Evolutionary conservation across 2,888 invertebrate species (phyloP), one percentile per base, ranked within the genome.

Genomic region (Pyralis farinalis): DNA sequence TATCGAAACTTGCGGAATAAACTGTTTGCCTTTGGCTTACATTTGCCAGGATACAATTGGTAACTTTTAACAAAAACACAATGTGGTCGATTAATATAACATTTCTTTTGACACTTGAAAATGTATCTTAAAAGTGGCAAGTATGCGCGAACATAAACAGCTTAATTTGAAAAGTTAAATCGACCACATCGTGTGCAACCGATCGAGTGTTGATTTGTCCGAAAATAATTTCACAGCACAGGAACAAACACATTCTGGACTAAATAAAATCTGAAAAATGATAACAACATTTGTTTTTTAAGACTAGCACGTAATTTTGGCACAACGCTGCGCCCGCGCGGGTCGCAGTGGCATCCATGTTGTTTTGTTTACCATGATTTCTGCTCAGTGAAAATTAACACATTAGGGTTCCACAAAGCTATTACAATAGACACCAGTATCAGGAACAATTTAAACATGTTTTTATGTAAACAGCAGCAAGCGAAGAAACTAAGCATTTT

Each of bases 271-370:
- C 82, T 88, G 87, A 85, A 86, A 73, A 84, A 84, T 80, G 80
- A 86, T 87, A 86, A 88, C 85, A 88, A 85, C 81, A 78, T 82
- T 84, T 78, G 70, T 72, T 83, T 82, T 75, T 73, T 72, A 76
- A 82, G 88, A 88, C 88, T 88, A 88, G 88, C 75, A 87, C 83
- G 72, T 80, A 86, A 88, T 87, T 88, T 88, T 88, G 88, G 88
- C 88, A 88, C 88, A 84, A 83, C 80, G 75, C 86, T 80, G 82
- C 73, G 77, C 73, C 70, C 63, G 53, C 58, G 48, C 68, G 54
- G 68, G 66, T 73, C 75, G 70, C 83, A 80, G 81, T 64, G 84
- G 82, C 81, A 73, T 82, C 74, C 73, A 81, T 82, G 85, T 85
- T 81, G 83, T 82, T 83, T 75, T 74, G 67, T 71, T 71, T 69